Evolutionary conservation across 2,113 vertebrate genomes (phyloP).

Genomic region (Eolophus roseicapilla): DNA sequence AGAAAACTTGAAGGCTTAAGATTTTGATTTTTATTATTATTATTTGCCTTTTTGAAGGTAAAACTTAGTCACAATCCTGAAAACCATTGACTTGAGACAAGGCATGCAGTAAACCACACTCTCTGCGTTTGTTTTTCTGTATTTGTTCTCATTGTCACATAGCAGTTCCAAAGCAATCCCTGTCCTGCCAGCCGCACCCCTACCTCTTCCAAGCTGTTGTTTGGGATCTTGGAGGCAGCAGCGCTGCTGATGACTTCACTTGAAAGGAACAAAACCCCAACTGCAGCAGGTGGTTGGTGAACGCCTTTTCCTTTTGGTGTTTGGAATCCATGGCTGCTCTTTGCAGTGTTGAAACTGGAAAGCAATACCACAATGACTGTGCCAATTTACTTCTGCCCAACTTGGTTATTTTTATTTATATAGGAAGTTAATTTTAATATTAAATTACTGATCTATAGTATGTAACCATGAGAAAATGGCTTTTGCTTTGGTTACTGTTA

Average conservation of each 20-base stretch:
- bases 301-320: neutral
- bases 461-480: constrained; percentile 21
- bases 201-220: neutral
- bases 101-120: neutral
- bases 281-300: neutral
- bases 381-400: constrained; percentile 73
- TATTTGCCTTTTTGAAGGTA: constrained; percentile 27
- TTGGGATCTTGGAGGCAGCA: neutral
- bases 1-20: constrained; percentile 38
- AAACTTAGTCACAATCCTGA: constrained; percentile 11
- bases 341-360: constrained; percentile 60
- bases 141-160: neutral
- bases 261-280: neutral
- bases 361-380: constrained; percentile 69
- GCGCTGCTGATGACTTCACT: neutral
- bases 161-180: neutral
- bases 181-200: neutral
- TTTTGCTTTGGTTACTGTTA: constrained; percentile 68
- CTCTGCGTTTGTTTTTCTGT: neutral
- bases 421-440: constrained; percentile 54
- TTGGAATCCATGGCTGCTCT: constrained; percentile 15
- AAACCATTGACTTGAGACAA: neutral
- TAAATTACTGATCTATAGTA: constrained; percentile 34
- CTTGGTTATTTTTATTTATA: constrained; percentile 59
- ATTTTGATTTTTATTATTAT: neutral